These are phyloP conservation scores for Solen grandis DNA, from an alignment of 1,140 invertebrate genomes.

Conservation along the genomic window DNA sequence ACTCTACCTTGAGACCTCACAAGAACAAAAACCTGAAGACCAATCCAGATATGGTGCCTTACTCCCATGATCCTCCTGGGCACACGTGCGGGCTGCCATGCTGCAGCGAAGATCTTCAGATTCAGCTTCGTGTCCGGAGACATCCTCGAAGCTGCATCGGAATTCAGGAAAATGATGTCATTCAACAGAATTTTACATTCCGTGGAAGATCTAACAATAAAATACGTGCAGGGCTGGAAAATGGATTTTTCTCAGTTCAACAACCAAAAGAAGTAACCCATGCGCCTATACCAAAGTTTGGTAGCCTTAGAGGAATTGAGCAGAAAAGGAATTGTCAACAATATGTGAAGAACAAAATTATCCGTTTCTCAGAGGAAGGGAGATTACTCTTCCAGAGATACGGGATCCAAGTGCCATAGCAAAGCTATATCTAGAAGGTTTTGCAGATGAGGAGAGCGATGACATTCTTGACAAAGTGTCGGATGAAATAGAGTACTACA, in stretches of 20 bases:
- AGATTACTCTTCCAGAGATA: conserved; percentile 60
- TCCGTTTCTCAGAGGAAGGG: conserved; percentile 59
- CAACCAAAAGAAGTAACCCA: conserved; percentile 17
- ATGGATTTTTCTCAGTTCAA: conserved; percentile 65
- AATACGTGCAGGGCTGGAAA: conserved; percentile 55
- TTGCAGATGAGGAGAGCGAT: conserved; percentile 40
- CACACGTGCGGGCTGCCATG: conserved; percentile 76
- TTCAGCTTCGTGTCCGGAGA: conserved; percentile 42
- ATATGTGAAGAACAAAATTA: conserved; percentile 16
- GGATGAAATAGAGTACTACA: conserved; percentile 44
- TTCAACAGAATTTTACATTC: conserved; percentile 69
- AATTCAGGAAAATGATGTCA: conserved; percentile 46
- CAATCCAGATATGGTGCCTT: conserved; percentile 61
- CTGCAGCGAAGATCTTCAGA: conserved; percentile 68
- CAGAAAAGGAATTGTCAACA: not conserved
- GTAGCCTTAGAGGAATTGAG: conserved; percentile 27
- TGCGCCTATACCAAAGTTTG: conserved; percentile 57
- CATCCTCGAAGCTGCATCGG: conserved; percentile 63
- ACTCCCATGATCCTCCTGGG: conserved; percentile 73
- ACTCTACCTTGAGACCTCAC: not conserved
- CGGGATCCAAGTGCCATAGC: conserved; percentile 11
- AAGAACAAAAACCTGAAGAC: not conserved
- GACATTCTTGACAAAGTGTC: conserved; percentile 41
- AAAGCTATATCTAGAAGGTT: conserved; percentile 43
- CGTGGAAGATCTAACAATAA: conserved; percentile 40